A percentile compares a stretch with the other conserved stretches of the same genome.
Conservation (phyloP, 1,140 invertebrate genomes). For the Drosophila azteca region DNA sequence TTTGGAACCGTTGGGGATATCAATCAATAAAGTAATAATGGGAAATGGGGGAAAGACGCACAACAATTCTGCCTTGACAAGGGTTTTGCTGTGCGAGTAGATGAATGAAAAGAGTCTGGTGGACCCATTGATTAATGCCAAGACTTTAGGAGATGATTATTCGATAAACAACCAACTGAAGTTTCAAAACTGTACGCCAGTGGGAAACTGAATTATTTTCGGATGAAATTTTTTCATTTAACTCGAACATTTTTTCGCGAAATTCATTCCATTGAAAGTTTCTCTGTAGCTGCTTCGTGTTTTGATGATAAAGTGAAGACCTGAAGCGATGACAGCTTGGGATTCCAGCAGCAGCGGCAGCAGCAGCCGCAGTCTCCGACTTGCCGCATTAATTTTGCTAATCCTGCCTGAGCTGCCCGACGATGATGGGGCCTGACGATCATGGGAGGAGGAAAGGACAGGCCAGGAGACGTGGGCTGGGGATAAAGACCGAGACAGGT, state of each 20-base stretch:
- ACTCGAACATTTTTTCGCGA: too few species aligned
- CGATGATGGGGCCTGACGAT: conserved; percentile 47
- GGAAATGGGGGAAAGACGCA: neutral
- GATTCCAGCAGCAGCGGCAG: conserved; percentile 50
- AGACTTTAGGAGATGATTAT: conserved; percentile 23
- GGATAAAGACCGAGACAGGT: conserved; percentile 40
- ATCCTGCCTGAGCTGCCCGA: conserved; percentile 59
- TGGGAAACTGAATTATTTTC: neutral
- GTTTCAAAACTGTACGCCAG: conserved; percentile 4
- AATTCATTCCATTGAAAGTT: conserved; percentile 1
- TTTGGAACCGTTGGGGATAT: conserved; percentile 35
- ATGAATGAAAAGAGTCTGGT: conserved; percentile 39
- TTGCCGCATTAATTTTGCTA: conserved; percentile 78
- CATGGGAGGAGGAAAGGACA: conserved; percentile 20
- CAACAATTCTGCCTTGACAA: conserved; percentile 40
- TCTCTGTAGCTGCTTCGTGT: neutral
- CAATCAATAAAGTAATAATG: conserved; percentile 39
- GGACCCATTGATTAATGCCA: conserved; percentile 37
- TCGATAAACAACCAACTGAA: conserved; percentile 7
- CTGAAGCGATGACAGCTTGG: conserved; percentile 60
- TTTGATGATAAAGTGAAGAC: conserved; percentile 65
- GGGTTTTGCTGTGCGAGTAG: conserved; percentile 25
- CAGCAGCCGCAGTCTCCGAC: conserved; percentile 14
- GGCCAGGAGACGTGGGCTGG: conserved; percentile 21
- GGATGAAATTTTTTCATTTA: too few species aligned